Base-by-base conservation (phyloP, 1,140 invertebrate genomes). In the Nasonia giraulti region DNA sequence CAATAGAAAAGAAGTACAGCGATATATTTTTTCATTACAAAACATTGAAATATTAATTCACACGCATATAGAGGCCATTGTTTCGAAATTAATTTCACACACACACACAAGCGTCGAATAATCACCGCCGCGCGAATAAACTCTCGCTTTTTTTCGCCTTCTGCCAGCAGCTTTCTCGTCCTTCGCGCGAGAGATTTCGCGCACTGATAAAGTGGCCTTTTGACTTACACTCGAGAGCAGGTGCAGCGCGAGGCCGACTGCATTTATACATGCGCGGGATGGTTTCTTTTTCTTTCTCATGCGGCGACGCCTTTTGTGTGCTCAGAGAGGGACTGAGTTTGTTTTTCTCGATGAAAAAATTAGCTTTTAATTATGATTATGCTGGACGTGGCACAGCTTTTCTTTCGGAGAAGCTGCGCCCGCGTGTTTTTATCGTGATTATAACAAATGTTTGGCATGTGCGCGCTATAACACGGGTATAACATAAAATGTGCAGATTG, bases 81-180 rank as follows among this genome's bases (percentile, higher is more conserved):
- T 75, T 75, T 37, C 33, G 6, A 40, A 75, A 75, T 75, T 33
- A 75, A 75, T 75, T 75, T 75, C 73, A 40, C 73, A 40, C 20
- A 6, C 12, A 27, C 23, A 27, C 23, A 27, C 23, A 50, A 20
- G 37, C 31, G 73, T 75, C 44, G 73, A 75, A 75, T 75, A 75
- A 75, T 8, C 37, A n/a, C 17, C 17, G 33, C 17, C 17, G 33
- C 5, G 14, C 17, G 17, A 62, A 62, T 62, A 62, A 62, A n/a
- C 20, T n/a, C 55, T 62, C 55, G 17, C 55, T n/a, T 62, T 62
- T 62, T 62, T 17, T 62, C 50, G 6, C 20, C 55, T 62, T 20
- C 17, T 7, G 4, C 55, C 6, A 7, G 6, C n/a, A n/a, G n/a
- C n/a, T n/a, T n/a, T n/a, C 20, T 62, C 20, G 55, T 62, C 55